phyloP scores from a whole-genome alignment of 2,888 invertebrate genomes.

The Trichacis sp. region DNA sequence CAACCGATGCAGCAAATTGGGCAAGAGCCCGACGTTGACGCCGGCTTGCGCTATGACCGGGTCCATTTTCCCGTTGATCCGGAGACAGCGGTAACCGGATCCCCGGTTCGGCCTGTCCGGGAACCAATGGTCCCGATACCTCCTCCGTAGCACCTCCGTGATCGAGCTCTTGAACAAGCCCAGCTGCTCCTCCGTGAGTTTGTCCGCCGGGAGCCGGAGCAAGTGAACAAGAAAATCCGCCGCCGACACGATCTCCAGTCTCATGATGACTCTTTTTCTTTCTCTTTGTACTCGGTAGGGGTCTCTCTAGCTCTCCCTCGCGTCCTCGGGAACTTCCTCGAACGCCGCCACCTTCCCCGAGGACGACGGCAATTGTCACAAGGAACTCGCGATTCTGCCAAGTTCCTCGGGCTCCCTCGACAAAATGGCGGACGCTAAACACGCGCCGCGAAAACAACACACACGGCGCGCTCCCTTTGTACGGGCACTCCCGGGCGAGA shows the following conservation, averaged over 20 bases:
- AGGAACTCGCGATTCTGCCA: background rate
- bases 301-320: too few relatives aligned
- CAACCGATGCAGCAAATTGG: constrained; percentile 71
- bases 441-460: background rate
- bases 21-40: constrained; percentile 74
- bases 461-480: constrained; percentile 3
- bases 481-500: constrained; percentile 1
- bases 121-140: constrained; percentile 80
- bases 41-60: constrained; percentile 77
- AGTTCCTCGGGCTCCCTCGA: background rate
- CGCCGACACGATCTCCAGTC: constrained; percentile 71
- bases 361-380: background rate
- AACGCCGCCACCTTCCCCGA: background rate
- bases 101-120: constrained; percentile 79
- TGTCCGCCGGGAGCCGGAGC: constrained; percentile 66
- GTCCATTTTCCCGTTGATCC: constrained; percentile 80
- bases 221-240: constrained; percentile 71
- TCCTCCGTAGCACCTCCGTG: constrained; percentile 68
- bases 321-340: background rate
- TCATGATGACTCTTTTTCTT: constrained; percentile 62
- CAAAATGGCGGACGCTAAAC: constrained; percentile 17
- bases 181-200: constrained; percentile 68
- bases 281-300: constrained; percentile 1
- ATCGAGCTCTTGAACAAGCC: constrained; percentile 69
- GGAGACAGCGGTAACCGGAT: constrained; percentile 79